A percentile compares a stretch with the other conserved stretches of the same genome.
Conservation (phyloP, 2,113 vertebrate species). For the Pedionomus torquatus region DNA sequence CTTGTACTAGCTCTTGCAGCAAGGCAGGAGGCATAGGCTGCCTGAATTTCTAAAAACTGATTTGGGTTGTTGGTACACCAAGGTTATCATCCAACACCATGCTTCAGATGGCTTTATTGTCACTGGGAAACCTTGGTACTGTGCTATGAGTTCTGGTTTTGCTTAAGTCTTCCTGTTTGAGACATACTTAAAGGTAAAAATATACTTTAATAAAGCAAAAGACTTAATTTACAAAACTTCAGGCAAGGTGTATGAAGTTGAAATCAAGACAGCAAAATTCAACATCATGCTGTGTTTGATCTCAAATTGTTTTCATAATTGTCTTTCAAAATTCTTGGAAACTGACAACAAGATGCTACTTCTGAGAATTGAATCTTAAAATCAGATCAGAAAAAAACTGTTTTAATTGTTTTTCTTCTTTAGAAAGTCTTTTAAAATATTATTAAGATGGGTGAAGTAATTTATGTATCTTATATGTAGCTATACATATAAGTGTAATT, state of each 20-base stretch:
- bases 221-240: neutral
- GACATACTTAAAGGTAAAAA: neutral
- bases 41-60: fast-evolving
- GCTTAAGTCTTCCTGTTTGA: neutral
- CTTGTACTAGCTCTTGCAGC: neutral
- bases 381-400: neutral
- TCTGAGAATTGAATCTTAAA: neutral
- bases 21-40: neutral
- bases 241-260: neutral
- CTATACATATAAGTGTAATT: no score
- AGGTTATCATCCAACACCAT: neutral
- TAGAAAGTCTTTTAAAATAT: neutral
- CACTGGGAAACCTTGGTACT: neutral
- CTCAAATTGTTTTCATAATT: neutral
- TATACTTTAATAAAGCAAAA: neutral
- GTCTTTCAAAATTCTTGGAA: neutral
- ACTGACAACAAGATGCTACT: neutral
- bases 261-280: neutral
- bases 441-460: neutral
- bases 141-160: neutral
- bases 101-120: neutral
- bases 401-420: neutral
- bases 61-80: neutral
- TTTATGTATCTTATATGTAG: neutral
- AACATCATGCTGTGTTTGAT: neutral